Base-by-base conservation (phyloP, 2,888 invertebrate genomes). In the Acrocera orbiculus region DNA sequence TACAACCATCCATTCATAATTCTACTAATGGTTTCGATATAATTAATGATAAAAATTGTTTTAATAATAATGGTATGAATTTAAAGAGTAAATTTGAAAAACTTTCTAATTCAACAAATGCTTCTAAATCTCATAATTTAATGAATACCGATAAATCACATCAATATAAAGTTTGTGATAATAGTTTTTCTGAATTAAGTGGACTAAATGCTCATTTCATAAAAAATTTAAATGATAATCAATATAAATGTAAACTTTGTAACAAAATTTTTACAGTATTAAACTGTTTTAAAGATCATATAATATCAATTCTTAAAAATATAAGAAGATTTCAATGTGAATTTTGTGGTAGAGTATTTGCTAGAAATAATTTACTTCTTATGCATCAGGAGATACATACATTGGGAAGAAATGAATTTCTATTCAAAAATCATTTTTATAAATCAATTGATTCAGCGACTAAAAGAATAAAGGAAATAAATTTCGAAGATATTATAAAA, bases 221-320 rank as follows among this genome's bases (percentile, higher is more conserved):
- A 15, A 65, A 81, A 14, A 87, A 89, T 59, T 78, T 77, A 42
- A 83, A 78, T n/a, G 78, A 77, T 47, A 79, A 80, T 42, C 87
- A 87, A 1, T 85, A 78, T 59, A 73, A 76, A 47, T 89, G 87
- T 51, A 73, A 77, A 25, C 42, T 49, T 9, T 87, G 87, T 52
- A 77, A 76, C 2, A 68, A 75, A 3, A 69, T 74, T 47, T 87
- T 87, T 58, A 66, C 86, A 0, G 86, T 86, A 54, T 83, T 83
- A 80, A 83, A 85, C 37, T 87, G 87, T 54, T 66, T 87, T 31
- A 83, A 82, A 49, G 85, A 86, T 54, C 87, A 89, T 59, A 73
- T 73, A 38, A 76, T 75, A 19, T 86, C 86, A 4, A 66, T 82
- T 40, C 87, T 87, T 53, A 79, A 80, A 7, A 72, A 74, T 27